Evolutionary conservation across 2,113 vertebrate species (phyloP).

Genomic region (Austrofundulus limnaeus): DNA sequence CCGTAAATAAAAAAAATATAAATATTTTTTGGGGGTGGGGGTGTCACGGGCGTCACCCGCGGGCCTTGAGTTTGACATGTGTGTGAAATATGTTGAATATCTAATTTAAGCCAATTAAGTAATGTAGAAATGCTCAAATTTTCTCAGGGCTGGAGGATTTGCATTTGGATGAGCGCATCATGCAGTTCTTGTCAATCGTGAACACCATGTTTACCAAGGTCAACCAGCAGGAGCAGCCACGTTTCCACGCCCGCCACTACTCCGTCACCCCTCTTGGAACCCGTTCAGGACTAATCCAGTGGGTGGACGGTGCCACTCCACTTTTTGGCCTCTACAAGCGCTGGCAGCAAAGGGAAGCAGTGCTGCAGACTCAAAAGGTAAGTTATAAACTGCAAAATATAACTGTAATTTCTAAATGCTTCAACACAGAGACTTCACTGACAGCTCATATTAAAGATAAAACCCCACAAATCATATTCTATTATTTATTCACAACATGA

Average conservation of each 20-base stretch:
- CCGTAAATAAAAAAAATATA: too few species aligned
- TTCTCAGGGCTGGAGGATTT: conserved; percentile 92
- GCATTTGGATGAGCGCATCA: conserved; percentile 96
- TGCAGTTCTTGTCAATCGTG: conserved; percentile 98
- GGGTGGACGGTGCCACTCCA: conserved; percentile 97
- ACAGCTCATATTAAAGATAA: too few species aligned
- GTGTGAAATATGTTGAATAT: too few species aligned
- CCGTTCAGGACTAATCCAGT: conserved; percentile 94
- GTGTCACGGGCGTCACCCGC: too few species aligned
- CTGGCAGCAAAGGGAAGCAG: conserved; percentile 95
- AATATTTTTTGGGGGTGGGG: too few species aligned
- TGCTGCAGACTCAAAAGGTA: conserved; percentile 94
- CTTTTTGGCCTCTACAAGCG: conserved; percentile 97
- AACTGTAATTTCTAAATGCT: too few species aligned
- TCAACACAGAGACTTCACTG: too few species aligned
- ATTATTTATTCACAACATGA: too few species aligned
- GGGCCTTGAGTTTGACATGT: too few species aligned
- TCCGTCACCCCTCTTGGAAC: conserved; percentile 97
- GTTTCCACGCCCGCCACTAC: conserved; percentile 94
- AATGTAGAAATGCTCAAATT: neutral
- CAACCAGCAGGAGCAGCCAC: conserved; percentile 93
- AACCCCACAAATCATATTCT: too few species aligned
- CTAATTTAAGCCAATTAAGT: too few species aligned
- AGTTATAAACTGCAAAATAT: too few species aligned
- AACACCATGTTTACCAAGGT: conserved; percentile 99